Percentiles rank a stretch among this genome's conserved stretches.
These are phyloP conservation scores for Delphinus delphis DNA, from an alignment of 2,113 vertebrate genomes.

Conservation along the genomic window DNA sequence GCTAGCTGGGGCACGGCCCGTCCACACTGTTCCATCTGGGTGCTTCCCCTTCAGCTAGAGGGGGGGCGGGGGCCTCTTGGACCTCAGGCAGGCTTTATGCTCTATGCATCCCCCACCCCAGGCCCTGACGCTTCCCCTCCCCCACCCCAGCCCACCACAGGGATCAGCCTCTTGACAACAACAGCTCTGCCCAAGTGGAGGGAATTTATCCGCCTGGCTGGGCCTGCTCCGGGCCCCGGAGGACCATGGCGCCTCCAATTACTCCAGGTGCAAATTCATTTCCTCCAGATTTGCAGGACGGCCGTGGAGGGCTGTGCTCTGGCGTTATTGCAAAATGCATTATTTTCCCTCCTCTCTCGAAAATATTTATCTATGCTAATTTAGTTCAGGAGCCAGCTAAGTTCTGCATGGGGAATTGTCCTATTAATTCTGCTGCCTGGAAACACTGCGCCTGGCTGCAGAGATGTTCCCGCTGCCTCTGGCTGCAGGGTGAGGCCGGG, in stretches of 20 bases:
- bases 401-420: constrained; percentile 82
- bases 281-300: constrained; percentile 77
- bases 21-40: not conserved
- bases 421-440: constrained; percentile 81
- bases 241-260: constrained; percentile 79
- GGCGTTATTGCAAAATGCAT: constrained; percentile 83
- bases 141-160: not conserved
- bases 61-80: not conserved
- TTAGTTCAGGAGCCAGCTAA: constrained; percentile 80
- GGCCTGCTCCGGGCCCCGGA: not conserved
- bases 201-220: constrained; percentile 58
- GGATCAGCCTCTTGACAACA: constrained; percentile 14
- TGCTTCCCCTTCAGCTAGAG: not conserved
- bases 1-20: not conserved
- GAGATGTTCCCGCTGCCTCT: constrained; percentile 48
- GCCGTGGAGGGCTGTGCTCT: constrained; percentile 75
- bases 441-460: constrained; percentile 74
- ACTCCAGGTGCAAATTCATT: constrained; percentile 82
- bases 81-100: not conserved
- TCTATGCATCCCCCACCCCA: not conserved
- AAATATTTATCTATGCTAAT: constrained; percentile 87
- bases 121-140: not conserved
- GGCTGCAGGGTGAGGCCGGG: not conserved
- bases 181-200: not conserved
- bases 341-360: constrained; percentile 80